These are phyloP conservation scores for Dipodomys ordii DNA, from an alignment of 2,113 vertebrate species.

Conservation along the genomic window DNA sequence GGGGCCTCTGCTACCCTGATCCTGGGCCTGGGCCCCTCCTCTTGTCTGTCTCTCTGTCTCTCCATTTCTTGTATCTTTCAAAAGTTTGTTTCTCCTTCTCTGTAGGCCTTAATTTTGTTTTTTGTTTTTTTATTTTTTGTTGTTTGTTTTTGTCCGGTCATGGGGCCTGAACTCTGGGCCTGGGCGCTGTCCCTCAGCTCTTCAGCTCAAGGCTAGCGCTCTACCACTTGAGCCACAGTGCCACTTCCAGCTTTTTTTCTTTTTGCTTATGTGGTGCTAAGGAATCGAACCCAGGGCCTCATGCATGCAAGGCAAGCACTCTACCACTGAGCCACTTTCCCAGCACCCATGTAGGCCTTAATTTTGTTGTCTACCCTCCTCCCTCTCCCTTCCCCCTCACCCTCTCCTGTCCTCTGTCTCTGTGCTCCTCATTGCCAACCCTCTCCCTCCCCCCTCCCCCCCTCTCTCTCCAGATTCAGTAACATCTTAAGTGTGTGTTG, in stretches of 20 bases:
- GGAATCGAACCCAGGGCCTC: no score
- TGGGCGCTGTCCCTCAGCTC: no score
- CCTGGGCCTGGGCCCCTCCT: background rate
- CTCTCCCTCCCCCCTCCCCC: background rate
- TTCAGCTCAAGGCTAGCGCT: no score
- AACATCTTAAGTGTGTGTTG: background rate
- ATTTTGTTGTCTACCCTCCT: background rate
- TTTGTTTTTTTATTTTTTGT: no score
- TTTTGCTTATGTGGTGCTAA: no score
- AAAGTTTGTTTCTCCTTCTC: background rate
- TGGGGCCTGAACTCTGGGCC: no score
- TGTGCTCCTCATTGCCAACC: background rate
- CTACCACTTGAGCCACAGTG: no score
- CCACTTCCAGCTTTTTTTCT: no score
- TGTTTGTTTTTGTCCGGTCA: no score
- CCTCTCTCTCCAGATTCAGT: background rate
- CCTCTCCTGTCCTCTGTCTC: background rate
- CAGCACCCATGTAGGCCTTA: background rate
- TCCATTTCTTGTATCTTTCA: background rate
- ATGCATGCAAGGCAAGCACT: no score
- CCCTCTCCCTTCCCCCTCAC: background rate
- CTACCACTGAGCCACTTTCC: no score
- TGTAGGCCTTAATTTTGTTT: background rate
- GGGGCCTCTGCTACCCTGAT: no score
- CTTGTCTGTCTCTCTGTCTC: background rate